Percentiles rank a stretch among this genome's conserved stretches.
These are phyloP conservation scores for Nyctibius bracteatus DNA, from an alignment of 2,113 vertebrate species.

Conservation along the genomic window DNA sequence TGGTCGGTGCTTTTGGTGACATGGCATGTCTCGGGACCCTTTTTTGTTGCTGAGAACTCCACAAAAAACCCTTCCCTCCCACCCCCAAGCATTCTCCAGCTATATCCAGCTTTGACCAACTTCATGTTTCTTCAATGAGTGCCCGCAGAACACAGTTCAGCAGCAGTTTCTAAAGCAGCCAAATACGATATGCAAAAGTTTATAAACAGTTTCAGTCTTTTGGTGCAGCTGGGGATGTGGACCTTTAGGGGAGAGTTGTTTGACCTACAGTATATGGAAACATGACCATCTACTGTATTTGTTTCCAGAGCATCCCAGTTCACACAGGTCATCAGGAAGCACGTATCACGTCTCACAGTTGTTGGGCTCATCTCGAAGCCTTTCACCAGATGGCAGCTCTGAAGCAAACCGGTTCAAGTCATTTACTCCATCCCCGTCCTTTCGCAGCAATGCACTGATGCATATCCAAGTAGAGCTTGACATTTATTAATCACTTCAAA, in stretches of 20 bases:
- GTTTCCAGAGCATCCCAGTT: not conserved
- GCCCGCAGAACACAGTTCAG: not conserved
- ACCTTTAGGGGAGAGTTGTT: not conserved
- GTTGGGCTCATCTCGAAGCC: not conserved
- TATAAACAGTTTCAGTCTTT: not conserved
- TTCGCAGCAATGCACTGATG: not conserved
- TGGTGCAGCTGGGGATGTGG: not conserved
- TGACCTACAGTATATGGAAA: rapidly evolving
- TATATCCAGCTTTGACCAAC: not conserved
- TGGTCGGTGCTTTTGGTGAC: not conserved
- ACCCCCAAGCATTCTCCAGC: not conserved
- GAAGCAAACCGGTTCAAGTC: not conserved
- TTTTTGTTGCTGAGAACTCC: not conserved
- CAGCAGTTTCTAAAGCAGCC: not conserved
- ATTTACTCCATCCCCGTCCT: not conserved
- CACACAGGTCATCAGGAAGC: not conserved
- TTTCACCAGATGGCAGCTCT: not conserved
- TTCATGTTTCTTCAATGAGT: not conserved
- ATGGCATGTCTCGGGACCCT: not conserved
- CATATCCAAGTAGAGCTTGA: not conserved
- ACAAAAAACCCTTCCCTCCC: not conserved
- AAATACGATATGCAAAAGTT: rapidly evolving
- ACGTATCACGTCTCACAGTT: rapidly evolving
- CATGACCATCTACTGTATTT: rapidly evolving
- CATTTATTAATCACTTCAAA: not conserved